Evolutionary conservation across 2,888 invertebrate genomes (phyloP).

Genomic region (Leistus spinibarbis): DNA sequence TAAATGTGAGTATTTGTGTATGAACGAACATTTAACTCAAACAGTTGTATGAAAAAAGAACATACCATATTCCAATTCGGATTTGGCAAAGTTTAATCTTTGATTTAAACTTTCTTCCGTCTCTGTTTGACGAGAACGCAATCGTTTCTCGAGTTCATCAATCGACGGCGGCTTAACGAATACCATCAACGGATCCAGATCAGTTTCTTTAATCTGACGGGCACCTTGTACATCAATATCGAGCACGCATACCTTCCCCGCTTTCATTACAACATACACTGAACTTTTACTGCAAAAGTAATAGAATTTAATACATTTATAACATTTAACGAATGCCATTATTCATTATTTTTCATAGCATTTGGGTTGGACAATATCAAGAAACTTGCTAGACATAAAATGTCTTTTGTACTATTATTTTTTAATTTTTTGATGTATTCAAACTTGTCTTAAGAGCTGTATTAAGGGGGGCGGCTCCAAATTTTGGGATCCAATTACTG

Average conservation of each 20-base stretch:
- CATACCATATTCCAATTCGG: constrained; percentile 84
- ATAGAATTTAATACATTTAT: background rate
- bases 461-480: no score
- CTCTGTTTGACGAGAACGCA: constrained; percentile 85
- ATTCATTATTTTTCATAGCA: no score
- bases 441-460: no score
- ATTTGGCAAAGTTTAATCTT: constrained; percentile 76
- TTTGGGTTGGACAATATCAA: no score
- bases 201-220: constrained; percentile 81
- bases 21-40: no score
- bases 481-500: no score
- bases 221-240: constrained; percentile 97
- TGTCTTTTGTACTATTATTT: no score
- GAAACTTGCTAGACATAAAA: no score
- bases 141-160: constrained; percentile 73
- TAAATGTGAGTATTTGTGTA: no score
- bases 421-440: no score
- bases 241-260: constrained; percentile 74
- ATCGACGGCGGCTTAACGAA: constrained; percentile 94
- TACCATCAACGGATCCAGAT: constrained; percentile 82
- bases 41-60: background rate
- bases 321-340: no score
- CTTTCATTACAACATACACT: constrained; percentile 12
- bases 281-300: constrained; percentile 42
- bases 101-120: constrained; percentile 82